These are phyloP conservation scores for Diadophis punctatus DNA, from an alignment of 2,113 vertebrate genomes.

Conservation along the genomic window DNA sequence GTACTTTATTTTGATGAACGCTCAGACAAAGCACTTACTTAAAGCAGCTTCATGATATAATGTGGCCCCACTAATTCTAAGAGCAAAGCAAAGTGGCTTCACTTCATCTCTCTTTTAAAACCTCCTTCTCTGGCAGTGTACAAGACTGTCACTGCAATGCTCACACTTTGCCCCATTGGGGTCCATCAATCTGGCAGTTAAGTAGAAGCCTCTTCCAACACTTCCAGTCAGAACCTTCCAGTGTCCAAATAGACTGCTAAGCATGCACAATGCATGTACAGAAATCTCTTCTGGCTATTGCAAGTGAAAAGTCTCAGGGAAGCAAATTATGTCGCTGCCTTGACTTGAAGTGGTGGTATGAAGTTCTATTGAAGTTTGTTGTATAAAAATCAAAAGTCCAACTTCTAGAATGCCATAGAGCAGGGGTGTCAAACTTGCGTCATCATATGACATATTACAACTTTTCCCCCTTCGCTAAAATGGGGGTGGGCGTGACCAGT, in stretches of 20 bases:
- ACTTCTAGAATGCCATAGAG: too few species aligned
- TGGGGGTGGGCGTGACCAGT: too few species aligned
- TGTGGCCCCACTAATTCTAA: not conserved
- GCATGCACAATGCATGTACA: not conserved
- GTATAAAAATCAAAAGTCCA: too few species aligned
- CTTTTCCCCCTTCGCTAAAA: too few species aligned
- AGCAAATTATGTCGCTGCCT: not conserved
- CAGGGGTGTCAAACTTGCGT: too few species aligned
- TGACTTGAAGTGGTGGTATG: not conserved
- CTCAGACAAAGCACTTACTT: not conserved
- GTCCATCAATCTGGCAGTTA: not conserved
- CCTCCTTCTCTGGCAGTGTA: not conserved
- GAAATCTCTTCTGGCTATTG: not conserved
- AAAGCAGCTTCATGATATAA: not conserved
- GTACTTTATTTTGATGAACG: not conserved
- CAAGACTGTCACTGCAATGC: not conserved
- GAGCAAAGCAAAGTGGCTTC: not conserved
- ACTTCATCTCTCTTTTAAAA: not conserved
- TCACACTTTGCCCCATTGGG: not conserved
- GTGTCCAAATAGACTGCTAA: not conserved
- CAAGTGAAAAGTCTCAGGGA: not conserved
- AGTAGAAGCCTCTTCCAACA: not conserved
- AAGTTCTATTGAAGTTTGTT: too few species aligned
- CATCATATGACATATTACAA: too few species aligned
- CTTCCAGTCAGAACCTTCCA: not conserved